Percentiles rank a stretch among this genome's conserved stretches.
Evolutionary conservation across 1,140 invertebrate genomes (phyloP).

Genomic region (Glomeris maerens): DNA sequence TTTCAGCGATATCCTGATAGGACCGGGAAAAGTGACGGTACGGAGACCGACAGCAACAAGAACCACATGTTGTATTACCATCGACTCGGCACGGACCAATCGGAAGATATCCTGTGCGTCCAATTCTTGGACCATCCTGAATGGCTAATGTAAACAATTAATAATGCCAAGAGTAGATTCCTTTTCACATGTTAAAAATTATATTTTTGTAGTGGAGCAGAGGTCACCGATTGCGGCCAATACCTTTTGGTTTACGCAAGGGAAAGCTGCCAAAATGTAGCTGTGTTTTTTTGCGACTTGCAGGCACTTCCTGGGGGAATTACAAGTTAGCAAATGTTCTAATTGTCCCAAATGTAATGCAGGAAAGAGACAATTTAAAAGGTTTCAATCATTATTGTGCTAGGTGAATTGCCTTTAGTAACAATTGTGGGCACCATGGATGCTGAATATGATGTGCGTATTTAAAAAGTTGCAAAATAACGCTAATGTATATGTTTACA

Average conservation of each 20-base stretch:
- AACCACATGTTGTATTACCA: constrained; percentile 95
- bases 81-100: constrained; percentile 65
- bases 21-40: constrained; percentile 67
- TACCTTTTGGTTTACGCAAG: constrained; percentile 64
- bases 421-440: constrained; percentile 78
- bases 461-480: constrained; percentile 8
- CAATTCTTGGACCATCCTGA: constrained; percentile 85
- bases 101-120: constrained; percentile 72
- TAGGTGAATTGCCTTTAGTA: constrained; percentile 43
- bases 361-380: too few relatives aligned
- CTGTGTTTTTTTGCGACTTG: constrained; percentile 68
- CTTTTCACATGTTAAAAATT: constrained; percentile 7
- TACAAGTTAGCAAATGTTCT: constrained; percentile 26
- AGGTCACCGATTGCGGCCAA: constrained; percentile 80
- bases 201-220: constrained; percentile 44
- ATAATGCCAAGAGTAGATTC: constrained; percentile 9
- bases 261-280: constrained; percentile 76
- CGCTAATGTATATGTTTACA: constrained; percentile 8
- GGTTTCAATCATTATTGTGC: not conserved
- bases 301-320: constrained; percentile 38
- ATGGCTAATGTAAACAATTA: constrained; percentile 65
- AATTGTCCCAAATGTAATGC: too few relatives aligned
- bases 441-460: constrained; percentile 76
- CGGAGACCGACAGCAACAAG: constrained; percentile 68
- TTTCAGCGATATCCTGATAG: constrained; percentile 56